phyloP scores from a whole-genome alignment of 1,140 invertebrate genomes.

The Achroia grisella region DNA sequence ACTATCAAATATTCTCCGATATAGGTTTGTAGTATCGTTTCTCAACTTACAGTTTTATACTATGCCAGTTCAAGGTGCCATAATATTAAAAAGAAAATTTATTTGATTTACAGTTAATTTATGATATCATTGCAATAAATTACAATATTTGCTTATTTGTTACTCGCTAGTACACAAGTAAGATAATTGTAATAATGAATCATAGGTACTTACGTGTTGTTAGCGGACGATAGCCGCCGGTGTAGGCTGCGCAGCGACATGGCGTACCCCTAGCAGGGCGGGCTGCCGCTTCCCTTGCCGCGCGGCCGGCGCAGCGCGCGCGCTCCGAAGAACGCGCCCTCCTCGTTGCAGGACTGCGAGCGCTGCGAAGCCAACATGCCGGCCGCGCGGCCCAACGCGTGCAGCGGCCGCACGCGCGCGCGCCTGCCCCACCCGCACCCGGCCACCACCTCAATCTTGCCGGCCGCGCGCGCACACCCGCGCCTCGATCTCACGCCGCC shows the following conservation, averaged over 20 bases:
- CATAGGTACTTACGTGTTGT: slow-evolving; percentile 54
- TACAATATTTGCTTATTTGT: no score
- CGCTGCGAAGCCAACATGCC: slow-evolving; percentile 65
- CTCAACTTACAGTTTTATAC: no score
- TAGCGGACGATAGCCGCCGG: slow-evolving; percentile 67
- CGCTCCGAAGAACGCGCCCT: slow-evolving; percentile 72
- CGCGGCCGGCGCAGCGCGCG: slow-evolving; percentile 65
- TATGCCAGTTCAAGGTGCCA: no score
- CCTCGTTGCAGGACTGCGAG: slow-evolving; percentile 70
- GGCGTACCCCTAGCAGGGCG: slow-evolving; percentile 74
- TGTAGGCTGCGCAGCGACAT: slow-evolving; percentile 75
- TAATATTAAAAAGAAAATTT: no score
- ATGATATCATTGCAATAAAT: no score
- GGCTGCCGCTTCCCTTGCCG: slow-evolving; percentile 62
- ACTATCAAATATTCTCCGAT: no score
- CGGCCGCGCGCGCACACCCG: slow-evolving; percentile 18
- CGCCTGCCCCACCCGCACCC: slow-evolving; percentile 62
- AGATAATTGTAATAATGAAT: not conserved
- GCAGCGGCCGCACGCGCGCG: slow-evolving; percentile 57
- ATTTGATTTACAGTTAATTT: slow-evolving; percentile 1
- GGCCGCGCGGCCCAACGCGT: slow-evolving; percentile 49
- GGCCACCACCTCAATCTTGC: slow-evolving; percentile 65
- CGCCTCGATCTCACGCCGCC: slow-evolving; percentile 14
- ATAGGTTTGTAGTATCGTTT: no score
- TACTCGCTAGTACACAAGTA: no score